Evolutionary conservation across 1,140 invertebrate genomes (phyloP), one percentile per base, ranked within the genome.

Genomic region (Agraylea sexmaculata): DNA sequence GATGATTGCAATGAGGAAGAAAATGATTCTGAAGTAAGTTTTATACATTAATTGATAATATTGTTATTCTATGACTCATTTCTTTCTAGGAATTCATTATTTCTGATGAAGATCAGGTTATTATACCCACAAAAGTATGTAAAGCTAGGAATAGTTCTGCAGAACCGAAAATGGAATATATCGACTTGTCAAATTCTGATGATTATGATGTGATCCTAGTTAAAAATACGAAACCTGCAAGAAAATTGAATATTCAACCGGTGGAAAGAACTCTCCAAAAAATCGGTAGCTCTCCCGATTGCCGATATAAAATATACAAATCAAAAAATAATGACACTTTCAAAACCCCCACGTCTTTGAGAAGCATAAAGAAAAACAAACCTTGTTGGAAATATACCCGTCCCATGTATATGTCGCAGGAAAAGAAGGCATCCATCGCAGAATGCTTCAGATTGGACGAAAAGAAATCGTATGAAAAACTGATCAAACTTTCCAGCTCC

Each of bases 361-460:
- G n/a, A n/a, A n/a, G n/a, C n/a, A n/a, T n/a, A n/a, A n/a, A n/a
- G n/a, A n/a, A n/a, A n/a, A n/a, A n/a, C n/a, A n/a, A n/a, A n/a
- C n/a, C n/a, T n/a, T n/a, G n/a, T n/a, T n/a, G n/a, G n/a, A n/a
- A n/a, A n/a, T n/a, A n/a, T n/a, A n/a, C n/a, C n/a, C n/a, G n/a
- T n/a, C n/a, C n/a, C n/a, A n/a, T n/a, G n/a, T n/a, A n/a, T n/a
- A n/a, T n/a, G n/a, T n/a, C n/a, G n/a, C n/a, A n/a, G n/a, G n/a
- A n/a, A n/a, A n/a, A 35, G 2, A 36, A 28, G 16, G 22, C 21
- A 15, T 59, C 59, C 28, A 37, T 66, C 28, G 57, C 54, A n/a
- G 58, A 62, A 54, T 54, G 62, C 36, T 64, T 65, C 40, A 62
- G 64, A 50, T 53, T 68, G 47, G 60, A 65, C 46, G 62, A 65